Conservation (phyloP, 2,113 vertebrate genomes). For the Emydocephalus ijimae region DNA sequence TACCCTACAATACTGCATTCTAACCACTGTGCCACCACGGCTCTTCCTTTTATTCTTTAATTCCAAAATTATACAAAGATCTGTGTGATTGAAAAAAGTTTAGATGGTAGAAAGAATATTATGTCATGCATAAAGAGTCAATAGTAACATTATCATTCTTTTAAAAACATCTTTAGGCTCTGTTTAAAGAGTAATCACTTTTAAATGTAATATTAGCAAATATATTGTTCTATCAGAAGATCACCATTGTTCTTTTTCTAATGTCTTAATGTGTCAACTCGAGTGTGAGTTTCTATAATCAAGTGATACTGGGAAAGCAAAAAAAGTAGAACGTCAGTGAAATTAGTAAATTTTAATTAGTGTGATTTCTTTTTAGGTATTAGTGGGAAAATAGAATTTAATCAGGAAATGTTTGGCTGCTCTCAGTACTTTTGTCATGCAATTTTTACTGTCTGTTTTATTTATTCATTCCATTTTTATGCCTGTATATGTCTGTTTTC, state of each 20-base stretch:
- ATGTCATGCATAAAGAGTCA: neutral
- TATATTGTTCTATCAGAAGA: neutral
- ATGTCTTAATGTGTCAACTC: neutral
- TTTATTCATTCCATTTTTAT: neutral
- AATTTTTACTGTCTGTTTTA: rapidly evolving
- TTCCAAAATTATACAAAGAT: neutral
- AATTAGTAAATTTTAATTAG: neutral
- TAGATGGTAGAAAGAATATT: neutral
- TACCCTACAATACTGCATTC: neutral
- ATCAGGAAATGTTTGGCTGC: neutral
- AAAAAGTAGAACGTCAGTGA: neutral
- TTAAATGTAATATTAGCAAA: neutral
- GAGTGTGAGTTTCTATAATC: neutral
- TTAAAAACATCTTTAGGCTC: neutral
- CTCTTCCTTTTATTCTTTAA: neutral
- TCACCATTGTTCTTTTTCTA: neutral
- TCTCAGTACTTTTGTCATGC: neutral
- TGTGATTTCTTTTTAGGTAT: neutral
- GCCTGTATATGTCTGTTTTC: neutral
- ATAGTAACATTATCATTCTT: neutral
- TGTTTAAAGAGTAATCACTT: neutral
- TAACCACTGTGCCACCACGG: neutral
- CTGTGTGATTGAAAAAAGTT: neutral
- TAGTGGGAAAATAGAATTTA: neutral
- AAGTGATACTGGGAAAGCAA: neutral